Percentiles rank a stretch among this genome's conserved stretches.
Conservation (phyloP, 2,888 invertebrate species). For the Cancer borealis region DNA sequence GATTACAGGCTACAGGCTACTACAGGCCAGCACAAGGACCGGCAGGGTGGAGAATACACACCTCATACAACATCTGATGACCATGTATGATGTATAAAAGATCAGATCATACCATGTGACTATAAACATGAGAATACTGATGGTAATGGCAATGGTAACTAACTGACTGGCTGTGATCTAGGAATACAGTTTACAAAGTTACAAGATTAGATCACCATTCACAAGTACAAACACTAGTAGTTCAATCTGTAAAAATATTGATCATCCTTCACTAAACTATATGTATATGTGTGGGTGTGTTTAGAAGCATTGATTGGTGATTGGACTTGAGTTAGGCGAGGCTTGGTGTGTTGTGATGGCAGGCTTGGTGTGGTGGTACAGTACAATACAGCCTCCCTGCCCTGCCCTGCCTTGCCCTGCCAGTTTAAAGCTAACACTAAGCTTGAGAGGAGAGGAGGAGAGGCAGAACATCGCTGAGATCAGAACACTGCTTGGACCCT, state of each 20-base stretch:
- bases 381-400: no score
- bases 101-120: neutral
- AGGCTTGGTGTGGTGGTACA: no score
- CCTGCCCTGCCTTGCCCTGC: neutral
- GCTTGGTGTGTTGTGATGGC: neutral
- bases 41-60: neutral
- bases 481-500: slow-evolving; percentile 38
- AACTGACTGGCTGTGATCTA: neutral
- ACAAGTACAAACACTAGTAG: neutral
- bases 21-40: neutral
- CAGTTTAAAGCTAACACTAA: neutral
- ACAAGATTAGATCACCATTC: neutral
- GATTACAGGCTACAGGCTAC: neutral
- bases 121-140: slow-evolving; percentile 2
- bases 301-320: neutral
- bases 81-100: neutral
- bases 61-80: no score
- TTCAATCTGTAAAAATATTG: neutral
- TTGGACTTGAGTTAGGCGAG: neutral
- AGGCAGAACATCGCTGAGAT: slow-evolving; percentile 33
- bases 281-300: neutral
- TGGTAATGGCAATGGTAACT: neutral
- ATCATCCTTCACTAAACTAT: neutral
- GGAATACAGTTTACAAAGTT: neutral
- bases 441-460: neutral